Percentiles rank a stretch among this genome's conserved stretches.
Conservation (phyloP, 2,888 invertebrate species). For the Eupeodes latifasciatus region DNA sequence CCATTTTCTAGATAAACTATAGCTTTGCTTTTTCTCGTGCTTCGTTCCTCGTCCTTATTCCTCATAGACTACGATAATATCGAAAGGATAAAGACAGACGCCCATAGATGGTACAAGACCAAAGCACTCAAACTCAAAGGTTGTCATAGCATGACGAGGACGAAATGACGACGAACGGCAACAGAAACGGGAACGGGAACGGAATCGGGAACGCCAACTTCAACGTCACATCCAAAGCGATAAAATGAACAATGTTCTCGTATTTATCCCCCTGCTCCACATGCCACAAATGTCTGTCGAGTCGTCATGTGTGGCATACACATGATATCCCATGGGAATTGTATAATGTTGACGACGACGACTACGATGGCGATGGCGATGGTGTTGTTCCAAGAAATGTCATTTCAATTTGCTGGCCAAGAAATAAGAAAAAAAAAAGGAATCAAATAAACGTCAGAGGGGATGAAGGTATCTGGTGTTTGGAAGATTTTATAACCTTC, state of each 20-base stretch:
- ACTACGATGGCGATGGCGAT: conserved; percentile 18
- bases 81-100: background rate
- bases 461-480: background rate
- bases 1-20: background rate
- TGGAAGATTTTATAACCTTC: conserved; percentile 21
- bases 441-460: conserved; percentile 5
- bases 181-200: too few relatives aligned
- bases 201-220: background rate
- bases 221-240: conserved; percentile 26
- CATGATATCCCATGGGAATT: conserved; percentile 54
- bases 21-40: background rate
- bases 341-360: conserved; percentile 34
- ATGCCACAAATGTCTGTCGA: conserved; percentile 7
- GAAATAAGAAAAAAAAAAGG: conserved; percentile 2
- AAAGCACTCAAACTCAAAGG: conserved; percentile 63
- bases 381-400: conserved; percentile 63
- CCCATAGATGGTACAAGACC: conserved; percentile 15
- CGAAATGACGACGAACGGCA: background rate
- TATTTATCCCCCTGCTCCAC: conserved; percentile 36
- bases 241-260: conserved; percentile 65
- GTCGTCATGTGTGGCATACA: background rate
- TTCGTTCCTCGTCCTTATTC: conserved; percentile 30
- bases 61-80: background rate
- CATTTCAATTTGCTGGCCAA: conserved; percentile 64
- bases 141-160: conserved; percentile 59